These are phyloP conservation scores for Falcunculus frontatus DNA, from an alignment of 2,113 vertebrate genomes.

Conservation along the genomic window DNA sequence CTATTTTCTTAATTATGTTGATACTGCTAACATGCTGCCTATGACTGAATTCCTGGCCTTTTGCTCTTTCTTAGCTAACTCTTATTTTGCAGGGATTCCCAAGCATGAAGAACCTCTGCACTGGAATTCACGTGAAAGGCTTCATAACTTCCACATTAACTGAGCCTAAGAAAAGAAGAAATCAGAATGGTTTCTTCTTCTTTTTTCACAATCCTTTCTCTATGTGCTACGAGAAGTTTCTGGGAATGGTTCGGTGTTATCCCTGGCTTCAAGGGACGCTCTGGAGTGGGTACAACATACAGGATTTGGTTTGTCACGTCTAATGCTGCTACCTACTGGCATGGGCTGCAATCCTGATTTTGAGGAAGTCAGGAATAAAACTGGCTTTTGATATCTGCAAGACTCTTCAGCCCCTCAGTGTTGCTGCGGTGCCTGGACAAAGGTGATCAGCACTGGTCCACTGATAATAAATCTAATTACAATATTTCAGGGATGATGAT, in stretches of 20 bases:
- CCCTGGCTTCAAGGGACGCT: neutral
- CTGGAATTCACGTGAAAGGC: neutral
- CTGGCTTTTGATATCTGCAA: neutral
- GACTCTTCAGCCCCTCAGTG: neutral
- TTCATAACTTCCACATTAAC: neutral
- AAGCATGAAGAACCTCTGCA: neutral
- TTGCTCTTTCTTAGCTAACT: neutral
- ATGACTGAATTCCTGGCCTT: neutral
- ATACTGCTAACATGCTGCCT: neutral
- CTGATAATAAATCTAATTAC: conserved; percentile 10
- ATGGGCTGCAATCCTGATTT: neutral
- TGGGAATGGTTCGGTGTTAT: neutral
- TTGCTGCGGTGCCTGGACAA: neutral
- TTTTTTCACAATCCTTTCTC: neutral
- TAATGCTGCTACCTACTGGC: neutral
- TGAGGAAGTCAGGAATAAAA: neutral
- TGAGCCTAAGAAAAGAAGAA: neutral
- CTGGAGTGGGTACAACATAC: neutral
- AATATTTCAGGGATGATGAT: conserved; percentile 12
- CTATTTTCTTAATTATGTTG: neutral
- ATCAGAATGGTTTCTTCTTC: neutral
- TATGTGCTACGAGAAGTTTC: neutral
- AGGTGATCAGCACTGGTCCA: neutral
- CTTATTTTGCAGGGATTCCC: neutral
- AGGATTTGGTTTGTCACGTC: neutral